phyloP scores from a whole-genome alignment of 2,888 invertebrate species.

The Rhingia campestris region DNA sequence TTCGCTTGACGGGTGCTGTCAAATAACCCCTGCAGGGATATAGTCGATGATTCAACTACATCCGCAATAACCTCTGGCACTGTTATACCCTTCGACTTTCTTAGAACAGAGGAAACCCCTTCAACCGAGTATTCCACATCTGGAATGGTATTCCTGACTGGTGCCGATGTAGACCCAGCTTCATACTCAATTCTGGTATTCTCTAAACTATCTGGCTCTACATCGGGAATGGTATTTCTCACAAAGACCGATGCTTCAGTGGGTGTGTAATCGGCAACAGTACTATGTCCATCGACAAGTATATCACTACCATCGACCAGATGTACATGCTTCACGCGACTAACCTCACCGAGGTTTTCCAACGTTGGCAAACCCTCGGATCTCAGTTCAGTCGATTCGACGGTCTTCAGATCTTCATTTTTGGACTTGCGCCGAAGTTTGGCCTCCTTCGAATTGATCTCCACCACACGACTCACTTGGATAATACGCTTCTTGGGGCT shows the following conservation, averaged over 20 bases:
- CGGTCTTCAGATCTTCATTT: constrained; percentile 83
- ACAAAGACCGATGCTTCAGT: constrained; percentile 79
- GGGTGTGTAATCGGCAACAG: constrained; percentile 82
- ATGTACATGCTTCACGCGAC: constrained; percentile 87
- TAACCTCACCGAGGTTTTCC: constrained; percentile 88
- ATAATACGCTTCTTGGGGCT: constrained; percentile 85
- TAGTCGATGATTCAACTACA: constrained; percentile 86
- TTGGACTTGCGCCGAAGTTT: constrained; percentile 85
- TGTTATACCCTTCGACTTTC: constrained; percentile 76
- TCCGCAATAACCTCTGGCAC: constrained; percentile 81
- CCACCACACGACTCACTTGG: constrained; percentile 88
- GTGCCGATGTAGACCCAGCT: constrained; percentile 49
- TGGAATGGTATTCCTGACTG: constrained; percentile 69
- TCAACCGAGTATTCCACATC: constrained; percentile 47
- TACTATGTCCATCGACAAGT: constrained; percentile 82
- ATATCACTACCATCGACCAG: constrained; percentile 84
- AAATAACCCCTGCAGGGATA: constrained; percentile 87
- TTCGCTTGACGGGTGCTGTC: constrained; percentile 83
- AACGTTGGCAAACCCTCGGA: constrained; percentile 86
- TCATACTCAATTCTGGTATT: constrained; percentile 63
- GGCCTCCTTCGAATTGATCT: constrained; percentile 87
- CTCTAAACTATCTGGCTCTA: constrained; percentile 59
- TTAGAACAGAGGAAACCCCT: constrained; percentile 15
- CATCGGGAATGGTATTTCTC: constrained; percentile 77
- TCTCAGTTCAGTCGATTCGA: constrained; percentile 84